These are phyloP conservation scores for Fopius arisanus DNA, from an alignment of 1,140 invertebrate genomes.

Conservation along the genomic window DNA sequence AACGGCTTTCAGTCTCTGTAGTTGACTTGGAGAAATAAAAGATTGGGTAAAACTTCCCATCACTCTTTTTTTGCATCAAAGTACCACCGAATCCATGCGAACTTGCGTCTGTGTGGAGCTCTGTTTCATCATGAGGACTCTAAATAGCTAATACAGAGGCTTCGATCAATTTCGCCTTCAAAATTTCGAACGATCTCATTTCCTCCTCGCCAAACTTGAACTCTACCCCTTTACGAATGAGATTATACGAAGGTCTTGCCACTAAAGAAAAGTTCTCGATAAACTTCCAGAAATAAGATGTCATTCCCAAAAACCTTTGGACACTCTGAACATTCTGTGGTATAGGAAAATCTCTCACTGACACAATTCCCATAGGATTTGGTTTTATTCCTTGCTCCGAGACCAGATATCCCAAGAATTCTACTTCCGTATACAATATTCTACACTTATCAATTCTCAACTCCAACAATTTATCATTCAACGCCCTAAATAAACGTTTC, in stretches of 20 bases:
- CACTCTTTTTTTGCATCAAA: conserved; percentile 26
- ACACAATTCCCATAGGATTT: neutral
- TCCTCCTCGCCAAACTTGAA: conserved; percentile 30
- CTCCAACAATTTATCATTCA: conserved; percentile 26
- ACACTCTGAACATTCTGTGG: neutral
- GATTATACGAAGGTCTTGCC: conserved; percentile 28
- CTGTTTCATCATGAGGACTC: conserved; percentile 6
- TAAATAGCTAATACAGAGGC: conserved; percentile 14
- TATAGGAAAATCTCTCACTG: conserved; percentile 8
- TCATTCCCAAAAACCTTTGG: neutral
- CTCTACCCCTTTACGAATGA: conserved; percentile 22
- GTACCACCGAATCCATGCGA: conserved; percentile 26
- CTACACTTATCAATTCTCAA: conserved; percentile 38
- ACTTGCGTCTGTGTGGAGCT: conserved; percentile 49
- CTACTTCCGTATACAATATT: conserved; percentile 36
- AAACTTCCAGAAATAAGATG: conserved; percentile 16
- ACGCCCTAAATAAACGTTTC: no score
- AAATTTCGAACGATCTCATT: conserved; percentile 17
- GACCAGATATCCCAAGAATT: conserved; percentile 14
- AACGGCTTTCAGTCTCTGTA: conserved; percentile 19
- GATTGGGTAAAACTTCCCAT: conserved; percentile 21
- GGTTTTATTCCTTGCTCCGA: neutral
- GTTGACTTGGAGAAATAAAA: conserved; percentile 28
- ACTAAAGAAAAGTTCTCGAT: conserved; percentile 20
- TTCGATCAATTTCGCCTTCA: neutral